phyloP scores from a whole-genome alignment of 2,797 vertebrate species.

The Sebastes nivosus region DNA sequence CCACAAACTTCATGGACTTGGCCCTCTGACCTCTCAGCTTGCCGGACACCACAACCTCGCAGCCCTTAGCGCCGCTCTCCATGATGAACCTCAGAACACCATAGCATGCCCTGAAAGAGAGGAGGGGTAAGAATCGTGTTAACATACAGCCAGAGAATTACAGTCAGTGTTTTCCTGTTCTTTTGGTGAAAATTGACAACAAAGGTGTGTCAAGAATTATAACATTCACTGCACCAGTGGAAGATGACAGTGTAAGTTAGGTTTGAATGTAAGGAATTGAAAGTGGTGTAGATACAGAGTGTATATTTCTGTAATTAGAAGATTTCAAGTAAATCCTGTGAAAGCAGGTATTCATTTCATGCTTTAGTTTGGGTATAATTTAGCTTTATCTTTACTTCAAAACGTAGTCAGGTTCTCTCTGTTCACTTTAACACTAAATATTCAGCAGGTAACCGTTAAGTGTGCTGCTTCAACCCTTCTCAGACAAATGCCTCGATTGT shows the following conservation, averaged over 20 bases:
- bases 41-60: constrained; percentile 96
- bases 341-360: neutral
- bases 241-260: too few relatives aligned
- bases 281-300: neutral
- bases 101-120: constrained; percentile 89
- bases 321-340: neutral
- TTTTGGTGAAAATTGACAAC: too few relatives aligned
- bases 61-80: constrained; percentile 98
- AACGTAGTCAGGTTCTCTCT: neutral
- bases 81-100: constrained; percentile 99
- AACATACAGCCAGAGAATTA: neutral
- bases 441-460: too few relatives aligned
- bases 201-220: neutral
- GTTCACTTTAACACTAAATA: neutral
- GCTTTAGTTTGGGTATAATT: neutral
- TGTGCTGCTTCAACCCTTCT: constrained; percentile 81
- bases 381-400: neutral
- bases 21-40: constrained; percentile 96
- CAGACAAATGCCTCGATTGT: constrained; percentile 98
- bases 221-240: neutral
- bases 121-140: neutral
- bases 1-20: constrained; percentile 99
- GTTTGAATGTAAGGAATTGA: neutral
- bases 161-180: neutral
- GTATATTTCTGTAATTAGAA: too few relatives aligned